A percentile compares a stretch with the other conserved stretches of the same genome.
phyloP scores from a whole-genome alignment of 92 coral and sea anemone species.

The Plumapathes pennacea region DNA sequence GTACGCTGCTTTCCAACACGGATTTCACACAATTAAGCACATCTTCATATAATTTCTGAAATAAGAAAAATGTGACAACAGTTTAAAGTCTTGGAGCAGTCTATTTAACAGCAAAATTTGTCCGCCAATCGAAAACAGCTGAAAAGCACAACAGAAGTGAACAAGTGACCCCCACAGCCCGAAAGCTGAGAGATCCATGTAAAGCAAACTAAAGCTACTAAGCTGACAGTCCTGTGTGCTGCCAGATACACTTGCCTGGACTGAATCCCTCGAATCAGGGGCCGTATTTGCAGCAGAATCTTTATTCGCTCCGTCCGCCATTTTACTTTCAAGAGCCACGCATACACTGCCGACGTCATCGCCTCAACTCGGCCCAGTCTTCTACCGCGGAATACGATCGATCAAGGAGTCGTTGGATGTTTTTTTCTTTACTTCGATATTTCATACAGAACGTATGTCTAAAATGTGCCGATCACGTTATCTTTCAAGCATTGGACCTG shows the following conservation, averaged over 20 bases:
- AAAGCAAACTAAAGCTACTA: no score
- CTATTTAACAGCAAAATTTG: neutral
- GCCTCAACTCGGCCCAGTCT: constrained; percentile 22
- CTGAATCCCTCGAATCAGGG: no score
- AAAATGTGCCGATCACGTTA: no score
- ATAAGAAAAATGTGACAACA: neutral
- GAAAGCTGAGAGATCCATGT: neutral
- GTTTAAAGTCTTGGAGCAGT: neutral
- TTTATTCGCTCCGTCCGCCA: constrained; percentile 82
- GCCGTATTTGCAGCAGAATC: neutral
- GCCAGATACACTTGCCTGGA: no score
- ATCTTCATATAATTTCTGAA: constrained; percentile 57
- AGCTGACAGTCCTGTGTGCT: no score
- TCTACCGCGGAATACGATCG: no score
- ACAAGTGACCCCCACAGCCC: neutral
- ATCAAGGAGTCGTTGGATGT: no score
- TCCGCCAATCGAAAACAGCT: constrained; percentile 21
- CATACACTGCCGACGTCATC: constrained; percentile 92
- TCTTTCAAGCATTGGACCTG: no score
- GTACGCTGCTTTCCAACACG: constrained; percentile 41
- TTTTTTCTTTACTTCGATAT: no score
- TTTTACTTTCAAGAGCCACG: constrained; percentile 89
- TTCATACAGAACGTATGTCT: no score
- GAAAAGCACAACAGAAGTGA: neutral
- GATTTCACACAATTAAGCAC: constrained; percentile 62